Evolutionary conservation across 2,113 vertebrate species (phyloP), one percentile per base, ranked within the genome.

Genomic region (Poeciliopsis occidentalis): DNA sequence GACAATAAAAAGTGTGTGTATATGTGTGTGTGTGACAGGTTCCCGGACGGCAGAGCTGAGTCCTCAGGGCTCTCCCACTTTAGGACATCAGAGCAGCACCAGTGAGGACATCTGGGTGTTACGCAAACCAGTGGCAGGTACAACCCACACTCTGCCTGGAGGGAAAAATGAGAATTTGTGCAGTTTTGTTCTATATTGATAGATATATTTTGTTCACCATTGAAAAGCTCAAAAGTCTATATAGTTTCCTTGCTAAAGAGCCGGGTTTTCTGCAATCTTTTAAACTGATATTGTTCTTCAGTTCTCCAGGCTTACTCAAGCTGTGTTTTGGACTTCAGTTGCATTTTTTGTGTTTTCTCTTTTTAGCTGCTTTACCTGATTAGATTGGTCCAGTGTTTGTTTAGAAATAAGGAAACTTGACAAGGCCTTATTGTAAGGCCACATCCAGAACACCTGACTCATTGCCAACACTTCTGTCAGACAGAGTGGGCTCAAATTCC

Each of bases 41-140:
- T 94, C 96, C 37, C 94, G 97, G 10, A 94, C 96, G 57, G 94
- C 96, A 0, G 97, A 95, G 67, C 89, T 92, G 32, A 98, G 97
- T 87, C 96, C 97, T 1, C 98, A 97, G 76, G 95, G 95, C 61
- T 97, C 96, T 0, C 94, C 96, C 0, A 95, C 95, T 1, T 87
- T 94, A 5, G 93, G 91, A 29, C 92, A 94, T 22, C 94, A 93
- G 0, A 94, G 91, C 34, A 84, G 94, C 11, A 91, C 95, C 15
- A 34, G 91, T 0, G 98, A 99, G 86, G 97, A 99, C 80, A 97
- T 99, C 85, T 99, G 98, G 98, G 98, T 99, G 74, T 93, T 99
- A 17, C 95, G 98, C 80, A 99, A 98, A 90, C 97, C 97, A 26
- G 95, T 97, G 2, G 78, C 96, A 96, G 98, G 98, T 99, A 94